Evolutionary conservation across 2,113 vertebrate species (phyloP), one percentile per base, ranked within the genome.

Genomic region (Triplophysa tibetana): DNA sequence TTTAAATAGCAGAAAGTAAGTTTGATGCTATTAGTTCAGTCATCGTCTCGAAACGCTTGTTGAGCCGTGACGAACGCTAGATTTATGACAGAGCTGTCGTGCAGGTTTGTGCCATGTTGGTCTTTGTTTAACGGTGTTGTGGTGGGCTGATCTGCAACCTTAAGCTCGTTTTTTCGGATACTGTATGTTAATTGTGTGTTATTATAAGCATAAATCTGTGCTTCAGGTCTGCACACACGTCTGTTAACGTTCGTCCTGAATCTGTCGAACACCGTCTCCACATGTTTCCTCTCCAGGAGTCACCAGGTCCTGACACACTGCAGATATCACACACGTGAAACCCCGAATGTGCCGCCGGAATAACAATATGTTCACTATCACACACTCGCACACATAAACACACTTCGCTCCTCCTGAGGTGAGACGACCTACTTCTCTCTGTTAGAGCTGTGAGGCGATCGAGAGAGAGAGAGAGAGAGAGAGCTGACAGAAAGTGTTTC

Each of bases 391-490:
- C 38, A 26, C 54, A 62, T 21, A 70, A 38, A 50, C 67, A 70
- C 67, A 62, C 77, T 64, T 41, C 33, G 38, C 58, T 72, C 33
- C 78, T 66, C 70, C 38, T 21, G 62, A 74, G 52, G 79, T 67
- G 70, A 75, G 24, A 17, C 68, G 79, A 63, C 81, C 77, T 79
- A 79, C 58, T 83, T 83, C 58, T 83, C 23, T 64, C 63, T 23
- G 78, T 78, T 24, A 79, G 24, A 69, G 52, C 45, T 8, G 21
- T 73, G 69, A 72, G n/a, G 23, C 54, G 77, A 43, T 70, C 12
- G 52, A 24, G 43, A 41, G 24, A 69, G 41, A 77, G 54, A 69
- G 52, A 24, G 43, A 41, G 24, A 69, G 41, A 77, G 54, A 69
- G 41, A 69, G 56, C 70, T 73, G 61, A 78, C 29, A 65, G 60